Percentiles rank a stretch among this genome's conserved stretches.
These are phyloP conservation scores for Probaryconus sp. DNA, from an alignment of 1,140 invertebrate species.

Conservation along the genomic window DNA sequence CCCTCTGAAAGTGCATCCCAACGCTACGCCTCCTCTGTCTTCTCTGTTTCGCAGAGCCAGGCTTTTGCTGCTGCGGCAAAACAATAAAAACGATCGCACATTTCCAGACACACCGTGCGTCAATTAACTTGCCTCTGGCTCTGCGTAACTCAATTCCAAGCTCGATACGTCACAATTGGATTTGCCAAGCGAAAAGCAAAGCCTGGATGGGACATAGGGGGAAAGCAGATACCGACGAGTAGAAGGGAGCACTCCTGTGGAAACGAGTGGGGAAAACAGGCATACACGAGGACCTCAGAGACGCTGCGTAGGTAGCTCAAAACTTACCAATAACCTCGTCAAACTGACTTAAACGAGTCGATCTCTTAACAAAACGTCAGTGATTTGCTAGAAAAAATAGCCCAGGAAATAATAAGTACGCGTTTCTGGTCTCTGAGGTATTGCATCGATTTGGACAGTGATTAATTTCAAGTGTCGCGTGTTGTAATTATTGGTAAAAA, in stretches of 20 bases:
- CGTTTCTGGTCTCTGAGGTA: too few relatives aligned
- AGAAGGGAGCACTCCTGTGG: conserved; percentile 1
- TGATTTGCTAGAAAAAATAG: too few relatives aligned
- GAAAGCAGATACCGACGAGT: neutral
- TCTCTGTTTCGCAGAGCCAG: neutral
- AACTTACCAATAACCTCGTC: conserved; percentile 19
- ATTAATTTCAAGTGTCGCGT: too few relatives aligned
- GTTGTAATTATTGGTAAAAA: too few relatives aligned
- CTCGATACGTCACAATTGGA: conserved; percentile 35
- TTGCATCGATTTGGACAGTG: too few relatives aligned
- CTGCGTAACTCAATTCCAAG: conserved; percentile 46
- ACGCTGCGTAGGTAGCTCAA: conserved; percentile 18
- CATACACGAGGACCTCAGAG: conserved; percentile 25
- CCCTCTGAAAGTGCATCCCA: conserved; percentile 22
- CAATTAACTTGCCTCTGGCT: conserved; percentile 44
- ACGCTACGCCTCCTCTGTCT: conserved; percentile 10
- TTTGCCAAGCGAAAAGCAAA: conserved; percentile 26
- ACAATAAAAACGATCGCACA: conserved; percentile 36
- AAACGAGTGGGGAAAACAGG: conserved; percentile 26
- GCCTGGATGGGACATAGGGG: neutral
- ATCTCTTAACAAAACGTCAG: neutral
- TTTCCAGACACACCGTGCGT: conserved; percentile 28
- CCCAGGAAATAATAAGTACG: too few relatives aligned
- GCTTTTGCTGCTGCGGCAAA: conserved; percentile 1
- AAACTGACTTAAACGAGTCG: neutral